Percentiles rank a stretch among this genome's conserved stretches.
Conservation (phyloP, 2,888 invertebrate genomes). For the Drosophila monieri region DNA sequence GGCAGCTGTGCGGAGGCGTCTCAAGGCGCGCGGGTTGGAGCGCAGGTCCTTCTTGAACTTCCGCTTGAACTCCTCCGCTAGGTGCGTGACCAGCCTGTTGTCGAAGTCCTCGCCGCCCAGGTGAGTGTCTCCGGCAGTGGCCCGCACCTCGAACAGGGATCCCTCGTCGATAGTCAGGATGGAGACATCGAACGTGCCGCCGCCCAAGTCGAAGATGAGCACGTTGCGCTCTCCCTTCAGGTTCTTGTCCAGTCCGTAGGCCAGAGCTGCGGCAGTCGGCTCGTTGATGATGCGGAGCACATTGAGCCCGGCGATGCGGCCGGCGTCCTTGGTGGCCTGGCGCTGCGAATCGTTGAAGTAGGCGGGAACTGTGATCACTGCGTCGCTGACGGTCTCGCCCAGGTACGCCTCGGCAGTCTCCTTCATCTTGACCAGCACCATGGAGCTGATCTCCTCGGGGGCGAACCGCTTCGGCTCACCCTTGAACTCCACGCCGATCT, state of each 20-base stretch:
- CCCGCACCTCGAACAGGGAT: constrained; percentile 95
- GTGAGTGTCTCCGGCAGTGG: constrained; percentile 97
- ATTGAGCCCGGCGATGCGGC: constrained; percentile 94
- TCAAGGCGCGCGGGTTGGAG: constrained; percentile 87
- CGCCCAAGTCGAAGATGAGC: constrained; percentile 87
- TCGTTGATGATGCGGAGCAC: constrained; percentile 96
- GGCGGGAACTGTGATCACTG: constrained; percentile 95
- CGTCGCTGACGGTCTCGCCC: constrained; percentile 92
- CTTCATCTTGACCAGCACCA: constrained; percentile 97
- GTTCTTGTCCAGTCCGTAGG: constrained; percentile 95
- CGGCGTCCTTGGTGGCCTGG: constrained; percentile 97
- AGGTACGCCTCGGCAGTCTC: constrained; percentile 95
- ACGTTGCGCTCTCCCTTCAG: constrained; percentile 92
- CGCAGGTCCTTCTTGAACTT: constrained; percentile 89
- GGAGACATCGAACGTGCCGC: constrained; percentile 98
- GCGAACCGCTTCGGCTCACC: constrained; percentile 95
- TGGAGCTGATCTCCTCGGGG: constrained; percentile 95
- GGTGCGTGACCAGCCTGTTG: constrained; percentile 93
- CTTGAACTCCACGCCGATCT: constrained; percentile 93
- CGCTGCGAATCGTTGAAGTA: constrained; percentile 95
- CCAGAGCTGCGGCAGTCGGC: constrained; percentile 95
- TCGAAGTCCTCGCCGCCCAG: constrained; percentile 95
- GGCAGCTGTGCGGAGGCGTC: constrained; percentile 90
- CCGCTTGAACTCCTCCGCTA: constrained; percentile 93
- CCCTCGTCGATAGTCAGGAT: constrained; percentile 97